Base-by-base conservation (phyloP, 2,797 vertebrate genomes). In the Kryptopterus vitreolus region DNA sequence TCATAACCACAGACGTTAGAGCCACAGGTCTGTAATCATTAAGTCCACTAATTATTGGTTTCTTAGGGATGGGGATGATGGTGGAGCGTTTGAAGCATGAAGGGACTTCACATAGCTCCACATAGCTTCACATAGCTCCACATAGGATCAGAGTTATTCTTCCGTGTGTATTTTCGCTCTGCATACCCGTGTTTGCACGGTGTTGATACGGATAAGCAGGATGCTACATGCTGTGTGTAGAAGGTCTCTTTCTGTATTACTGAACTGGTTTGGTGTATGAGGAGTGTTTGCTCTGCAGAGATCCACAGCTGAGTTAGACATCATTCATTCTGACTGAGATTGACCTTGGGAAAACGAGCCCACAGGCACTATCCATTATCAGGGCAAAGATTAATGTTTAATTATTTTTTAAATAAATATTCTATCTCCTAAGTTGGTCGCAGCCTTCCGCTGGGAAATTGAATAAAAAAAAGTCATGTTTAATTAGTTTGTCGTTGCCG, bases 341-440 rank as follows among this genome's bases (percentile, higher is more conserved):
- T 95, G 94, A 95, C 95, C 94, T 96, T 95, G 93, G 90, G 87
- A 93, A 87, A 93, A 92, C 85, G 89, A 80, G 89, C 92, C 90
- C 88, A 87, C 84, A 77, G 76, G n/a, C 58, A 3, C 38, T 46
- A 16, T 46, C 31, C 72, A 26, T 43, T 59, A 26, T 26, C 35
- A 43, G 35, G 15, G 35, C 59, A 52, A 55, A 13, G 1, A n/a
- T 29, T 72, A 29, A 24, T n/a, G 18, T 62, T 62, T 62, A 33
- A 62, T 62, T 62, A 20, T 61, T 61, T 63, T 22, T 38, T 62
- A 33, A 62, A 43, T 65, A 26, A 31, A 65, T 83, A 57, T 63
- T 20, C 57, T 26, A 55, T 38, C 53, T 52, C 57, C 82, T 81
- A 26, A 72, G 52, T 74, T 81, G 55, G 79, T 79, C 72, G 52